phyloP scores from a whole-genome alignment of 2,888 invertebrate species.

The Plutella xylostella region DNA sequence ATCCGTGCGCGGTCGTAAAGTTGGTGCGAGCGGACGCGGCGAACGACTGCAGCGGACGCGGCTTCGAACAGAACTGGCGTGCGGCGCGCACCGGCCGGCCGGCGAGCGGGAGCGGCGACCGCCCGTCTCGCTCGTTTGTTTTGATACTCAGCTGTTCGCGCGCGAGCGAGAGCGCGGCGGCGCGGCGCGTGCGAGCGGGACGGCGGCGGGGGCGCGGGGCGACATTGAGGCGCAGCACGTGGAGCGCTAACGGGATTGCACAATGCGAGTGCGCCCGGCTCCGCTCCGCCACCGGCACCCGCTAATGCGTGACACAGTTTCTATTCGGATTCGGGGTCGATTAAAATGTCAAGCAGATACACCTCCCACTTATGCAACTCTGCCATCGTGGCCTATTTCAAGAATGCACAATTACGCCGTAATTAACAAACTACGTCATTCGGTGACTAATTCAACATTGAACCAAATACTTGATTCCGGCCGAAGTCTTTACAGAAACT shows the following conservation, averaged over 20 bases:
- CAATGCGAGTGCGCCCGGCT: slow-evolving; percentile 46
- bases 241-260: slow-evolving; percentile 64
- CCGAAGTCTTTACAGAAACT: no score
- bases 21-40: slow-evolving; percentile 51
- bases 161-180: slow-evolving; percentile 28
- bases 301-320: slow-evolving; percentile 65
- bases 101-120: slow-evolving; percentile 66
- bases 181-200: slow-evolving; percentile 4
- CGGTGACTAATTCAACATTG: background rate
- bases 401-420: slow-evolving; percentile 1
- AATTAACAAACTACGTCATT: background rate
- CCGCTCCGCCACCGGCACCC: slow-evolving; percentile 27
- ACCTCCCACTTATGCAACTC: slow-evolving; percentile 64
- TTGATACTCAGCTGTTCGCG: slow-evolving; percentile 69
- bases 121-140: slow-evolving; percentile 68
- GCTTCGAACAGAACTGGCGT: slow-evolving; percentile 64
- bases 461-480: no score
- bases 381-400: slow-evolving; percentile 34
- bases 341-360: slow-evolving; percentile 70
- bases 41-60: slow-evolving; percentile 56
- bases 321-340: slow-evolving; percentile 70
- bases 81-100: slow-evolving; percentile 63
- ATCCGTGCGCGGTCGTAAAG: slow-evolving; percentile 63
- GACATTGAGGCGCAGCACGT: slow-evolving; percentile 42
- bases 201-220: slow-evolving; percentile 14